Percentiles rank a stretch among this genome's conserved stretches.
phyloP scores from a whole-genome alignment of 2,797 vertebrate species.

The Lacerta viridis region DNA sequence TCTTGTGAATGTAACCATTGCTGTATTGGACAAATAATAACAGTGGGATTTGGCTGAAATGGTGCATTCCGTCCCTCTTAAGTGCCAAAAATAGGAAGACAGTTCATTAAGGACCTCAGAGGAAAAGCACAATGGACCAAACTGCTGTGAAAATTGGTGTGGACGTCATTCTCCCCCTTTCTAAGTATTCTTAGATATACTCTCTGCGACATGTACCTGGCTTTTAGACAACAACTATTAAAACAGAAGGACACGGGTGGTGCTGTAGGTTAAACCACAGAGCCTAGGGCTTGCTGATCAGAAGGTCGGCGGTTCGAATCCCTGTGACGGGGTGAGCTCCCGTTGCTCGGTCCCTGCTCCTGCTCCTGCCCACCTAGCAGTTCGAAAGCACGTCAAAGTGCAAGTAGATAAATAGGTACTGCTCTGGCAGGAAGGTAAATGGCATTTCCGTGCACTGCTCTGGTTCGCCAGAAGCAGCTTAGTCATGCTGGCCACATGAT shows the following conservation, averaged over 20 bases:
- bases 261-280: too few relatives aligned
- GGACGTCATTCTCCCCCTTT: neutral
- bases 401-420: too few relatives aligned
- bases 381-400: too few relatives aligned
- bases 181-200: neutral
- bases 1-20: neutral
- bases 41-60: neutral
- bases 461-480: too few relatives aligned
- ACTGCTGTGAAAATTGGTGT: neutral
- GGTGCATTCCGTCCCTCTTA: constrained; percentile 33
- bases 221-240: neutral
- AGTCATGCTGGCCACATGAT: too few relatives aligned
- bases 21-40: neutral
- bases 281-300: too few relatives aligned
- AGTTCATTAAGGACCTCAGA: neutral
- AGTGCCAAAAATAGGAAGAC: neutral
- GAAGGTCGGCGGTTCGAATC: too few relatives aligned
- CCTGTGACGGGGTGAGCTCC: too few relatives aligned
- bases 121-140: constrained; percentile 3
- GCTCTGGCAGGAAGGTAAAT: too few relatives aligned
- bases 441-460: too few relatives aligned
- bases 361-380: too few relatives aligned
- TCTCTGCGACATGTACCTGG: rapidly evolving
- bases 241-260: neutral
- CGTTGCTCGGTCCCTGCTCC: too few relatives aligned